phyloP scores from a whole-genome alignment of 2,113 vertebrate genomes.

The Plotosus lineatus region DNA sequence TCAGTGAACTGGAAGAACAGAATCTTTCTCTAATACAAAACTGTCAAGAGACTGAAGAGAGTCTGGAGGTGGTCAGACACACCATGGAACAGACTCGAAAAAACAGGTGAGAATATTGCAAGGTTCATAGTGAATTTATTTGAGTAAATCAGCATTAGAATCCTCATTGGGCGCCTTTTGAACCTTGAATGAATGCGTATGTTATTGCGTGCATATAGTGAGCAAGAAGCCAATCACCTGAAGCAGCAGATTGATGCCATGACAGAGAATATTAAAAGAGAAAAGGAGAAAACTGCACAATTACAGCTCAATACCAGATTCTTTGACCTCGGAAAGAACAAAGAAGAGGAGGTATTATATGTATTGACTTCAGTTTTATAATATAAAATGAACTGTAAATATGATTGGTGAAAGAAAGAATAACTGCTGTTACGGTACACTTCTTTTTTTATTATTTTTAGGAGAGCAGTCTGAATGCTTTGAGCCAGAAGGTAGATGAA shows the following conservation, averaged over 20 bases:
- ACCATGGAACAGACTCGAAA: conserved; percentile 66
- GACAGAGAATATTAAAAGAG: conserved; percentile 68
- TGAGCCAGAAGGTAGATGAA: conserved; percentile 80
- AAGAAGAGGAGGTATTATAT: conserved; percentile 75
- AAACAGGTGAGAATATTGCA: conserved; percentile 70
- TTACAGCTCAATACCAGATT: conserved; percentile 77
- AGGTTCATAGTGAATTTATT: not conserved
- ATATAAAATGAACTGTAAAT: not conserved
- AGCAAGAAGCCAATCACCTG: conserved; percentile 74
- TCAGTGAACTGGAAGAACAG: conserved; percentile 83
- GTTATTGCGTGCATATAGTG: conserved; percentile 65
- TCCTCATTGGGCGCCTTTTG: not conserved
- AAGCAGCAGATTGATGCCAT: conserved; percentile 69
- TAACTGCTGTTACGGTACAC: not conserved
- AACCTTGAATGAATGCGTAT: not conserved
- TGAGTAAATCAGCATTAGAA: not conserved
- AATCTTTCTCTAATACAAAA: conserved; percentile 85
- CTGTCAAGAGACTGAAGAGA: conserved; percentile 76
- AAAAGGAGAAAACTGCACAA: conserved; percentile 71
- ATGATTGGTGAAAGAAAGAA: not conserved
- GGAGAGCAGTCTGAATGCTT: conserved; percentile 76
- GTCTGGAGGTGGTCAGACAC: conserved; percentile 71
- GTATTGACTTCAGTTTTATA: not conserved
- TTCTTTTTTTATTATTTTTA: conserved; percentile 51
- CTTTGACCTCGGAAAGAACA: conserved; percentile 71